Percentiles rank a stretch among this genome's conserved stretches.
These are phyloP conservation scores for Drosophila parabipectinata DNA, from an alignment of 1,140 invertebrate genomes.

Conservation along the genomic window DNA sequence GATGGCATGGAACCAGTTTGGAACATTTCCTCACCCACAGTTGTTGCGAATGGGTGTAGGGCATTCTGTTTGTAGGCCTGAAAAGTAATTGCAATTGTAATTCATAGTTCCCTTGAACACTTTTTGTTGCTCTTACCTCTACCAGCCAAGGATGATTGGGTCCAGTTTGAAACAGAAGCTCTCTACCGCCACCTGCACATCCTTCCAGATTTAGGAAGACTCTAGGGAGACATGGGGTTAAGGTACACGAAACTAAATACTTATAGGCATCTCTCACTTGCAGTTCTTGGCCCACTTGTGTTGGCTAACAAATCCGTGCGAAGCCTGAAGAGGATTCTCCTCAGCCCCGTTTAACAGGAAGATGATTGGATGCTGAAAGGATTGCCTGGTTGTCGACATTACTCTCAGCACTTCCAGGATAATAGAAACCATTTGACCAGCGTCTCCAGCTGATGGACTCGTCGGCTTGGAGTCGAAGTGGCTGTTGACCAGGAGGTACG, in stretches of 20 bases:
- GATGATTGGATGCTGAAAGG: slow-evolving; percentile 85
- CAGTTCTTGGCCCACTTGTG: slow-evolving; percentile 93
- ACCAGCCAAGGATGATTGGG: slow-evolving; percentile 96
- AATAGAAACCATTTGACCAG: slow-evolving; percentile 96
- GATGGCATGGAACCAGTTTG: slow-evolving; percentile 96
- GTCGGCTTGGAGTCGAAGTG: slow-evolving; percentile 96
- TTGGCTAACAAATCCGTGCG: slow-evolving; percentile 97
- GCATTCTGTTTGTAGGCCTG: slow-evolving; percentile 92
- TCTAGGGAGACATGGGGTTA: slow-evolving; percentile 63
- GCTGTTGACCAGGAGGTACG: slow-evolving; percentile 93
- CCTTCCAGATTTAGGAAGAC: slow-evolving; percentile 96
- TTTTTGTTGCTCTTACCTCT: slow-evolving; percentile 80
- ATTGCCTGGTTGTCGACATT: slow-evolving; percentile 86
- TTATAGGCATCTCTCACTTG: slow-evolving; percentile 46
- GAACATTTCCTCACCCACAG: slow-evolving; percentile 98
- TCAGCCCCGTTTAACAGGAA: slow-evolving; percentile 97
- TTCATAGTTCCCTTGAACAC: background rate
- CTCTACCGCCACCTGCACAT: slow-evolving; percentile 96
- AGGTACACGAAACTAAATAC: background rate
- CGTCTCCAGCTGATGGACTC: slow-evolving; percentile 94
- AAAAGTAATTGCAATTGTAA: slow-evolving; percentile 34
- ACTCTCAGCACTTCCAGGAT: slow-evolving; percentile 95
- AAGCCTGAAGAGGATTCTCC: slow-evolving; percentile 95
- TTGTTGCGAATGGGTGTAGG: slow-evolving; percentile 94
- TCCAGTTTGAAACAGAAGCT: slow-evolving; percentile 97